A percentile compares a stretch with the other conserved stretches of the same genome.
phyloP scores from a whole-genome alignment of 2,113 vertebrate species.

The Alligator mississippiensis region DNA sequence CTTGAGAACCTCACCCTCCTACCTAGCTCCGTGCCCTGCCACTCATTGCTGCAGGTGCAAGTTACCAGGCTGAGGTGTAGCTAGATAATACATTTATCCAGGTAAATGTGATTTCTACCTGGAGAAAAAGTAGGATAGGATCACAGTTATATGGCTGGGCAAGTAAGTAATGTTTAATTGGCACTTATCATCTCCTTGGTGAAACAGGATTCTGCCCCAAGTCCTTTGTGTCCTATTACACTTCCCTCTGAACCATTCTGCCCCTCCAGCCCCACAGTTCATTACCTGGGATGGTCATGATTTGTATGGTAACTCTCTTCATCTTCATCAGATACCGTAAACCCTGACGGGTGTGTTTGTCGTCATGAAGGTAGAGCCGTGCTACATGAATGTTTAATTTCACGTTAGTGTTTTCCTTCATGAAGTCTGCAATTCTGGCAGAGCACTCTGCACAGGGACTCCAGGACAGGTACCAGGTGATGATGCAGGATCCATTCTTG shows the following conservation, averaged over 20 bases:
- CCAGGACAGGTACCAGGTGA: slow-evolving; percentile 68
- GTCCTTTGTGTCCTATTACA: too few species aligned
- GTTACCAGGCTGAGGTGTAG: too few species aligned
- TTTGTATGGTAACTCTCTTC: slow-evolving; percentile 11
- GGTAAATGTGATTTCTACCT: too few species aligned
- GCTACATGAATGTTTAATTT: slow-evolving; percentile 39
- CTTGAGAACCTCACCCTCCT: too few species aligned
- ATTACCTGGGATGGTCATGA: slow-evolving; percentile 50
- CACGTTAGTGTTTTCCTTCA: slow-evolving; percentile 3
- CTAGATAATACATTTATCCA: too few species aligned
- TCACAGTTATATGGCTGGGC: too few species aligned
- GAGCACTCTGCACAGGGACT: slow-evolving; percentile 60
- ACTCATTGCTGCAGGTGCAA: too few species aligned
- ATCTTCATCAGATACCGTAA: slow-evolving; percentile 21
- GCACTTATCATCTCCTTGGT: too few species aligned
- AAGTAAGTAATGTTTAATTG: too few species aligned
- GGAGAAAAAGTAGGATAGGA: too few species aligned
- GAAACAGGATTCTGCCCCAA: neutral
- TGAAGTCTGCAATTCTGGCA: slow-evolving; percentile 4
- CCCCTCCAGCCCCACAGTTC: neutral
- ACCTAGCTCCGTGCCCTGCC: too few species aligned
- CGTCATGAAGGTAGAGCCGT: slow-evolving; percentile 30
- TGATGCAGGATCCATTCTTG: slow-evolving; percentile 6
- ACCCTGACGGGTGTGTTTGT: slow-evolving; percentile 38
- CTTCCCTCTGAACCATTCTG: neutral